These are phyloP conservation scores for Ciconia maguari DNA, from an alignment of 2,113 vertebrate species.

Conservation along the genomic window DNA sequence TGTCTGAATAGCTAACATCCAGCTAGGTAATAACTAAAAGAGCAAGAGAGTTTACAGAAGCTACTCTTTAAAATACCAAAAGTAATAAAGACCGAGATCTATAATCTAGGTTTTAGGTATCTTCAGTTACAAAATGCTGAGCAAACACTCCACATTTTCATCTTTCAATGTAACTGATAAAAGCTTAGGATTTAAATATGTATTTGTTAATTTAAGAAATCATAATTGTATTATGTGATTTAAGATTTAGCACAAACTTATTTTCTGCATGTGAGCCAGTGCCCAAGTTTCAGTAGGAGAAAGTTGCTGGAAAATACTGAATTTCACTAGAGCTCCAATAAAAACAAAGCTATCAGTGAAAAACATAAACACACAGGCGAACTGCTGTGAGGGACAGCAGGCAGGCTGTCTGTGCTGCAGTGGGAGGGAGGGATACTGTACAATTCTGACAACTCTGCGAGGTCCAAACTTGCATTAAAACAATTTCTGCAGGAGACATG, in stretches of 20 bases:
- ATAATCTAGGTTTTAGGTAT: neutral
- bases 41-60: neutral
- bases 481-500: neutral
- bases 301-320: neutral
- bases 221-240: neutral
- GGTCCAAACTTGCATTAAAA: neutral
- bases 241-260: neutral
- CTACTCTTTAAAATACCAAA: neutral
- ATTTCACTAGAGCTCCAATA: neutral
- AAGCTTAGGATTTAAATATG: neutral
- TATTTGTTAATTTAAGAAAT: neutral
- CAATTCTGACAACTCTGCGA: neutral
- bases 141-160: neutral
- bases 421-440: neutral
- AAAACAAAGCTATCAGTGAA: neutral
- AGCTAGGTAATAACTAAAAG: neutral
- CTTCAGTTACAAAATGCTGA: neutral
- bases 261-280: neutral
- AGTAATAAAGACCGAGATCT: neutral
- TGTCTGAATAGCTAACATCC: neutral
- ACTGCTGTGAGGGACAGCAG: neutral
- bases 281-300: neutral
- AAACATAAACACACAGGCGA: fast-evolving
- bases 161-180: neutral
- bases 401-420: neutral